phyloP scores from a whole-genome alignment of 1,140 invertebrate genomes.

The Ceratoteleas bidentatus region DNA sequence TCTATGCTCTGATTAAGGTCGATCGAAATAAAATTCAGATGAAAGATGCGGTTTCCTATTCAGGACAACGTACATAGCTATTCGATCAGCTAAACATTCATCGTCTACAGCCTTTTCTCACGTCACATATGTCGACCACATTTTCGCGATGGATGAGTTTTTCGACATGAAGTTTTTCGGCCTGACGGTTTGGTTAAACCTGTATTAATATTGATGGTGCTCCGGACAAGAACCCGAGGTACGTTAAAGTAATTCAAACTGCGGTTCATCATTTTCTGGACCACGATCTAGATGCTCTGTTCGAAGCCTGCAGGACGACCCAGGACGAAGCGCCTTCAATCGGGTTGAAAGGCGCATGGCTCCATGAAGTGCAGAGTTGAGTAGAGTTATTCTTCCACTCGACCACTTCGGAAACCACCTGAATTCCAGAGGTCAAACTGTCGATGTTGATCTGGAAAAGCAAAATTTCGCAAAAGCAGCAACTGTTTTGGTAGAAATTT shows the following conservation, averaged over 20 bases:
- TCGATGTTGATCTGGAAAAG: constrained; percentile 8
- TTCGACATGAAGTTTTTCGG: not conserved
- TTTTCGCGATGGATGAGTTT: constrained; percentile 13
- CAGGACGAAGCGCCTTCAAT: constrained; percentile 3
- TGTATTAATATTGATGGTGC: constrained; percentile 8
- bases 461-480: constrained; percentile 61
- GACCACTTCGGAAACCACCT: constrained; percentile 58
- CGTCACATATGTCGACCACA: not conserved
- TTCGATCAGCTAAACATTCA: constrained; percentile 70
- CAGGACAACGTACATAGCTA: constrained; percentile 75
- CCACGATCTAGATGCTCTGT: constrained; percentile 20
- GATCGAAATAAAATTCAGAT: constrained; percentile 64
- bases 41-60: constrained; percentile 69
- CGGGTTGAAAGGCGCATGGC: constrained; percentile 10
- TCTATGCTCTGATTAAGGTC: constrained; percentile 71
- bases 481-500: constrained; percentile 68
- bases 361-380: constrained; percentile 2
- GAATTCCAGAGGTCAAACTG: constrained; percentile 13
- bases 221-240: constrained; percentile 23
- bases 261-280: constrained; percentile 13
- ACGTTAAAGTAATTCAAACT: constrained; percentile 3
- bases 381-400: not conserved
- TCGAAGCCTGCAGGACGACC: constrained; percentile 56
- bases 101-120: constrained; percentile 49
- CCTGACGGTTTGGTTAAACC: not conserved